A percentile compares a stretch with the other conserved stretches of the same genome.
Evolutionary conservation across 2,113 vertebrate genomes (phyloP).

Genomic region (Xiphophorus hellerii): DNA sequence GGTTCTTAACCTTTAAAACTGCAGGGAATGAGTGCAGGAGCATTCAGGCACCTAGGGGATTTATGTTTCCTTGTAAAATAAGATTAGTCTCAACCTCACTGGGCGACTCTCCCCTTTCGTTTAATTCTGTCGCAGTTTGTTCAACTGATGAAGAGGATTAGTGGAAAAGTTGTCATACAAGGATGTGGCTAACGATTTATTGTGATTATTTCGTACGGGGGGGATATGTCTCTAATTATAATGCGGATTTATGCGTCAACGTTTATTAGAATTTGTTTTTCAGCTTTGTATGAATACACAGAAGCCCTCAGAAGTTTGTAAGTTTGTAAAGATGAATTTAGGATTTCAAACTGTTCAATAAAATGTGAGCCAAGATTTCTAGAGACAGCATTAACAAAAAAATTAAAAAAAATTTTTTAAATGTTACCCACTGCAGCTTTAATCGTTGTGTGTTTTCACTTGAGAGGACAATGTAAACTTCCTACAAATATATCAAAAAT

Average conservation of each 20-base stretch:
- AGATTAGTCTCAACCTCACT: constrained; percentile 58
- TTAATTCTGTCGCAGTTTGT: constrained; percentile 56
- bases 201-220: constrained; percentile 18
- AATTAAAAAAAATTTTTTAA: too few species aligned
- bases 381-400: too few species aligned
- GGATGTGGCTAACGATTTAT: constrained; percentile 28
- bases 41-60: constrained; percentile 47
- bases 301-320: background rate
- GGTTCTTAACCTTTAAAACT: constrained; percentile 68
- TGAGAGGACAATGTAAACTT: background rate
- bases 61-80: constrained; percentile 67
- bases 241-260: constrained; percentile 5
- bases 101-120: constrained; percentile 26
- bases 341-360: constrained; percentile 25
- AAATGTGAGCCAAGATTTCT: background rate
- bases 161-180: constrained; percentile 24
- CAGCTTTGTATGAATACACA: constrained; percentile 14
- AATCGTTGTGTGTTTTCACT: constrained; percentile 1
- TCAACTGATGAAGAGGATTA: constrained; percentile 43
- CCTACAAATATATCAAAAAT: background rate
- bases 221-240: constrained; percentile 26
- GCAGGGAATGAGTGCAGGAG: constrained; percentile 51
- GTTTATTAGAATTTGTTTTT: constrained; percentile 15
- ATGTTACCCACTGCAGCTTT: background rate
- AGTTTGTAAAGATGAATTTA: background rate